A percentile compares a stretch with the other conserved stretches of the same genome.
These are phyloP conservation scores for Centropyge bicolor DNA, from an alignment of 2,797 vertebrate species.

Conservation along the genomic window DNA sequence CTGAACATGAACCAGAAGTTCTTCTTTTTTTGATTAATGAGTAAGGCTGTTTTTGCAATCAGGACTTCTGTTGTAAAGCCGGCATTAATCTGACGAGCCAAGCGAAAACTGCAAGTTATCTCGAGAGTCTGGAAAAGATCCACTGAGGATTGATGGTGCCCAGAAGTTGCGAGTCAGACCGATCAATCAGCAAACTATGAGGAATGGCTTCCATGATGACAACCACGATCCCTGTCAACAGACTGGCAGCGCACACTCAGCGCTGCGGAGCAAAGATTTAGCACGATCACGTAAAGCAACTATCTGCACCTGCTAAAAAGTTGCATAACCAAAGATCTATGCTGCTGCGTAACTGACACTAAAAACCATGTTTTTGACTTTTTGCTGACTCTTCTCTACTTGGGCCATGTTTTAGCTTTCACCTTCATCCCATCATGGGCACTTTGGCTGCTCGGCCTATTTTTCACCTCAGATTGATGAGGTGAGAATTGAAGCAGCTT, in stretches of 20 bases:
- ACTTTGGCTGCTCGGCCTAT: neutral
- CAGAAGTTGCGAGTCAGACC: neutral
- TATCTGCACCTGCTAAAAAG: too few relatives aligned
- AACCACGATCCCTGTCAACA: neutral
- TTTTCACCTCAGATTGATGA: neutral
- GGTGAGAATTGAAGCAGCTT: neutral
- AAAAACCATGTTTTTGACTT: neutral
- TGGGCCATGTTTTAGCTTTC: neutral
- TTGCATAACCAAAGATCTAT: neutral
- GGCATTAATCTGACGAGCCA: conserved; percentile 9
- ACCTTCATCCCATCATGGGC: neutral
- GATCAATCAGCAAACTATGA: conserved; percentile 5
- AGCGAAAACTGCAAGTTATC: neutral
- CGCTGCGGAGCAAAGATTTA: neutral
- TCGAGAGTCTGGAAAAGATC: neutral
- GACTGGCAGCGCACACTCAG: neutral
- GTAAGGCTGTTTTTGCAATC: neutral
- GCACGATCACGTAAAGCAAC: neutral
- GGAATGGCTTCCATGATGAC: neutral
- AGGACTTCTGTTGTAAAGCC: neutral
- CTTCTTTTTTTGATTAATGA: neutral
- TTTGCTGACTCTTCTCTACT: neutral
- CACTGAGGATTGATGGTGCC: neutral
- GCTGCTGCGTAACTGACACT: neutral
- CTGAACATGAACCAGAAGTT: neutral